A percentile compares a stretch with the other conserved stretches of the same genome.
Conservation (phyloP, 2,113 vertebrate species). For the Isichthys henryi region DNA sequence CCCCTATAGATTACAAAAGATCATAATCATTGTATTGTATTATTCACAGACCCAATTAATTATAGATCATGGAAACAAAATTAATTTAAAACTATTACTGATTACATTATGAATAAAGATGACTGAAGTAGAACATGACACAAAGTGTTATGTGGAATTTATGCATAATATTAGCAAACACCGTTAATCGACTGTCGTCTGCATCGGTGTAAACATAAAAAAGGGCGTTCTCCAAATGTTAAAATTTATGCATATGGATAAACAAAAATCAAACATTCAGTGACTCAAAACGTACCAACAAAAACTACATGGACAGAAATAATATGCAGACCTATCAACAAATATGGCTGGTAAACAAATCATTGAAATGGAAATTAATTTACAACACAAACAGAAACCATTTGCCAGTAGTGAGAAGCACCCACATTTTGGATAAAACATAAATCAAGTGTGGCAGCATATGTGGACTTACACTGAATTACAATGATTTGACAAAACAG, state of each 20-base stretch:
- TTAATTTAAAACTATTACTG: neutral
- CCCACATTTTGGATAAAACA: slow-evolving; percentile 32
- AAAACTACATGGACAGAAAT: slow-evolving; percentile 44
- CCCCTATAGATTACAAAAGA: neutral
- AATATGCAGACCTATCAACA: slow-evolving; percentile 40
- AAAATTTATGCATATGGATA: slow-evolving; percentile 50
- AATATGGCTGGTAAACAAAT: slow-evolving; percentile 55
- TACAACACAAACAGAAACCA: slow-evolving; percentile 22
- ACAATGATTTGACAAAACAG: slow-evolving; percentile 51
- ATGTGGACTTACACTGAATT: slow-evolving; percentile 44
- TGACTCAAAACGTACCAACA: slow-evolving; percentile 20
- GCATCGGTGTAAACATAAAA: neutral
- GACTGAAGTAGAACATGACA: neutral
- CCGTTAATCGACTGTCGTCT: neutral
- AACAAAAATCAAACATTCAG: neutral
- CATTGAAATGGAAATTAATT: slow-evolving; percentile 47
- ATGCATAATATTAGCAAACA: neutral
- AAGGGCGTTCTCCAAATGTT: neutral
- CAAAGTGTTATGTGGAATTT: neutral
- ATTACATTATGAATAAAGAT: neutral
- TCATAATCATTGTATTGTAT: neutral
- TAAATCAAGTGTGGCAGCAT: slow-evolving; percentile 31
- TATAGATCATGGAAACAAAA: neutral
- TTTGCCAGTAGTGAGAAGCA: slow-evolving; percentile 29
- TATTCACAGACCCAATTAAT: neutral